These are phyloP conservation scores for Astropecten irregularis DNA, from an alignment of 53 echinoderm and acorn worm genomes.

Conservation along the genomic window DNA sequence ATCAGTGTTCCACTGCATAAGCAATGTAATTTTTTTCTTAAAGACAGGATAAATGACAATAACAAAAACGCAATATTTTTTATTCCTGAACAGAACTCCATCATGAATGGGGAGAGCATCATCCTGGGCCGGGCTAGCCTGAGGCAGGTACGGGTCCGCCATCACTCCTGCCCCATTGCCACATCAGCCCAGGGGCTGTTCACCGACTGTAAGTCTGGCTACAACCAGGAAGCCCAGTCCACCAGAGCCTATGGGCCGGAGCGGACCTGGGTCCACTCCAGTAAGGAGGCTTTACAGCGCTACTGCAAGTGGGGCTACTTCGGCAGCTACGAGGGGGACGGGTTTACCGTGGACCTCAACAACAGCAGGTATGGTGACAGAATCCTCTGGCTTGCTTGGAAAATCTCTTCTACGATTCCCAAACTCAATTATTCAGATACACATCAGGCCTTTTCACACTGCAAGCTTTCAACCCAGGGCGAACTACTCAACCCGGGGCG, in stretches of 20 bases:
- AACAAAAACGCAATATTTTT: too few species aligned
- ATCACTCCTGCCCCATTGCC: conserved; percentile 68
- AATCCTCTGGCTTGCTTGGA: too few species aligned
- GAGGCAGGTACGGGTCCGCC: conserved; percentile 75
- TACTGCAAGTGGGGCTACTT: conserved; percentile 90
- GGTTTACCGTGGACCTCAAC: conserved; percentile 78
- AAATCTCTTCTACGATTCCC: too few species aligned
- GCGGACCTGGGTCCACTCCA: conserved; percentile 60
- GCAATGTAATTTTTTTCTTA: too few species aligned
- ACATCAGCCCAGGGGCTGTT: conserved; percentile 26
- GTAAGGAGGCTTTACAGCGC: conserved; percentile 58
- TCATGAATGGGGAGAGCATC: conserved; percentile 68
- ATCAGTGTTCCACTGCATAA: too few species aligned
- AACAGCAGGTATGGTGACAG: conserved; percentile 61
- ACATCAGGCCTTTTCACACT: too few species aligned
- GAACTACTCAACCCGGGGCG: too few species aligned
- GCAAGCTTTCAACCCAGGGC: too few species aligned
- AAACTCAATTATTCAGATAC: too few species aligned
- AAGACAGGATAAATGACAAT: too few species aligned
- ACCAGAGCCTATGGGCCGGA: conserved; percentile 66
- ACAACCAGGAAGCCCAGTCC: conserved; percentile 27
- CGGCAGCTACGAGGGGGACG: conserved; percentile 79
- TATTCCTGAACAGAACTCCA: conserved; percentile 55
- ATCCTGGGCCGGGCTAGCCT: conserved; percentile 77
- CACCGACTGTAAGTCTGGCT: conserved; percentile 66